Evolutionary conservation across 2,888 invertebrate species (phyloP).

Genomic region (Hydriomena furcata): DNA sequence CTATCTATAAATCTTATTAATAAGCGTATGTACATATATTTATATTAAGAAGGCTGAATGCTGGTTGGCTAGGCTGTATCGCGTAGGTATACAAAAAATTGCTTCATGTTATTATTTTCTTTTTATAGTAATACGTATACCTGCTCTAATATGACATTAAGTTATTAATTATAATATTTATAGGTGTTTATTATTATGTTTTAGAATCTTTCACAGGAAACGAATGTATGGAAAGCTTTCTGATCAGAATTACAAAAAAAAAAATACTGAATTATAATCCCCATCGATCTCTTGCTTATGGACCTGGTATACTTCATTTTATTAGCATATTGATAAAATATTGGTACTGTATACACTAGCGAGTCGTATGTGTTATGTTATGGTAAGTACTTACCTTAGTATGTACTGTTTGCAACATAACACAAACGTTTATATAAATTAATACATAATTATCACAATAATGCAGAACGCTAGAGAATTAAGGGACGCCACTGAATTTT

Average conservation of each 20-base stretch:
- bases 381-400: too few relatives aligned
- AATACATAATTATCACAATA: slow-evolving; percentile 1
- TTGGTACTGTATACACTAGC: neutral
- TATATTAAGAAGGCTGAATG: slow-evolving; percentile 61
- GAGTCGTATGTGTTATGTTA: too few relatives aligned
- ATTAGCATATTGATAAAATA: slow-evolving; percentile 2
- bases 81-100: slow-evolving; percentile 53
- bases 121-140: slow-evolving; percentile 26
- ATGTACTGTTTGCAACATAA: too few relatives aligned
- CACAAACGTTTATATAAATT: slow-evolving; percentile 3
- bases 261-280: neutral
- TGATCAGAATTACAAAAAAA: slow-evolving; percentile 37
- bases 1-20: slow-evolving; percentile 38
- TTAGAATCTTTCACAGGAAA: slow-evolving; percentile 61
- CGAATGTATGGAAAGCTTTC: slow-evolving; percentile 51
- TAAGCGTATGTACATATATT: slow-evolving; percentile 75
- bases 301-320: neutral
- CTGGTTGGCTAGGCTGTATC: slow-evolving; percentile 53
- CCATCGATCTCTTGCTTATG: slow-evolving; percentile 8
- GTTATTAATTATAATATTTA: slow-evolving; percentile 59
- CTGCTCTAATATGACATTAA: slow-evolving; percentile 49
- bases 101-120: slow-evolving; percentile 52
- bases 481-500: neutral
- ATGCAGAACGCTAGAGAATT: neutral
- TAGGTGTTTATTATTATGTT: slow-evolving; percentile 69